Evolutionary conservation across 1,140 invertebrate genomes (phyloP), one percentile per base, ranked within the genome.

Genomic region (Aphidius gifuensis): DNA sequence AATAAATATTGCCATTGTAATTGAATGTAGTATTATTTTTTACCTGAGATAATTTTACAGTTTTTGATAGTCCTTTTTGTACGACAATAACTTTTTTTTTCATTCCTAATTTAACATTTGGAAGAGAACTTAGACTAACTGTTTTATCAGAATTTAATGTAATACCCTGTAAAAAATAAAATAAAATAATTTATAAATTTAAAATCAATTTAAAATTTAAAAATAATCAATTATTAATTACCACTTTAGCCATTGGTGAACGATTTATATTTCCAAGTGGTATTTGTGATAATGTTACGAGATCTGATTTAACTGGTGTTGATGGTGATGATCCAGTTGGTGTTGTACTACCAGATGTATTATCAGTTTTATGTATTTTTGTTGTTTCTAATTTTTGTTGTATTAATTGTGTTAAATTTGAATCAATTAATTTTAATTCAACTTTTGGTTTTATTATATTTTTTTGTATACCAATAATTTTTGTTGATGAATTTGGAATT

Each of bases 81-180:
- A 80, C 69, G 39, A 80, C 70, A 54, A 81, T 77, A 11, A 80
- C 71, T 47, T 79, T 80, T 49, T 71, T 69, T 64, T 78, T 80
- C 61, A 66, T 62, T 5, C 61, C 60, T 64, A 77, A 69, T 60
- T 72, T 77, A 42, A 70, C 46, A 44, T 71, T 71, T 11, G 70
- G 47, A 63, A 74, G 58, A 53, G 68, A 61, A 67, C 68, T 66
- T 61, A 72, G 67, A 68, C 72, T 75, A 62, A 75, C 60, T 62
- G 65, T 67, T 67, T 72, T 73, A 62, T 68, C 68, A 40, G 69
- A 71, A 65, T 72, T 72, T 56, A 72, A 43, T 21, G 67, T 67
- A 47, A 69, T 64, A 64, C 65, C 61, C 74, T 74, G 51, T 54
- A 68, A 73, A 61, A 62, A 64, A 32, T 60, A 11, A 61, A 60